phyloP scores from a whole-genome alignment of 2,888 invertebrate genomes.

The Caenorhabditis doughertyi region DNA sequence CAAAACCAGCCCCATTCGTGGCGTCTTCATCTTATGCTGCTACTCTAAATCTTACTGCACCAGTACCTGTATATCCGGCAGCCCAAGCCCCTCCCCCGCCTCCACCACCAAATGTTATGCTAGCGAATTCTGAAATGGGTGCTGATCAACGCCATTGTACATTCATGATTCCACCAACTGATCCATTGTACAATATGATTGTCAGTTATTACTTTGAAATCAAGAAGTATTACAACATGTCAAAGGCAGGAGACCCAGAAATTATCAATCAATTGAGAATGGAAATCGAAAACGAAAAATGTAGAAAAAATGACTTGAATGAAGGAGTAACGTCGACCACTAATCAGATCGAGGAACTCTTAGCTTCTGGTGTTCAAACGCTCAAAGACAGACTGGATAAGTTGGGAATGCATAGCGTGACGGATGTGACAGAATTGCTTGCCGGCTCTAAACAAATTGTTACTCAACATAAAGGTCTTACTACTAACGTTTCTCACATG shows the following conservation, averaged over 20 bases:
- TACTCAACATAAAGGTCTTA: constrained; percentile 70
- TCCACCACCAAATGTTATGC: constrained; percentile 33
- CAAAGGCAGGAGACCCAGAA: constrained; percentile 22
- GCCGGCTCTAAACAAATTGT: constrained; percentile 74
- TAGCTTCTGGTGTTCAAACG: constrained; percentile 41
- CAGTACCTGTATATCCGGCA: constrained; percentile 23
- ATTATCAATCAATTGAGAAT: constrained; percentile 8
- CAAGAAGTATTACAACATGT: constrained; percentile 18
- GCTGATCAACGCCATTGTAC: constrained; percentile 55
- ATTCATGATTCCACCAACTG: constrained; percentile 65
- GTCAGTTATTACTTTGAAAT: constrained; percentile 54
- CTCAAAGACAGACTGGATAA: constrained; percentile 62
- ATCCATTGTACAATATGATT: constrained; percentile 58
- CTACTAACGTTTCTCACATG: constrained; percentile 50
- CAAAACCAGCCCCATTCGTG: not conserved
- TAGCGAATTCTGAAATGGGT: constrained; percentile 12
- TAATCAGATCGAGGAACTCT: constrained; percentile 29
- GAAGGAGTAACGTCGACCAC: not conserved
- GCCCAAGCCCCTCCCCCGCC: constrained; percentile 11
- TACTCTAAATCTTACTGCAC: not conserved
- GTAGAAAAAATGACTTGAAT: constrained; percentile 1
- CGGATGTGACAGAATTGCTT: constrained; percentile 67
- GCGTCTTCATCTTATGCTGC: not conserved
- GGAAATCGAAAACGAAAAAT: constrained; percentile 40
- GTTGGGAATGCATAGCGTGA: constrained; percentile 69